Conservation (phyloP, 2,113 vertebrate genomes). For the Antechinus stuartii region DNA sequence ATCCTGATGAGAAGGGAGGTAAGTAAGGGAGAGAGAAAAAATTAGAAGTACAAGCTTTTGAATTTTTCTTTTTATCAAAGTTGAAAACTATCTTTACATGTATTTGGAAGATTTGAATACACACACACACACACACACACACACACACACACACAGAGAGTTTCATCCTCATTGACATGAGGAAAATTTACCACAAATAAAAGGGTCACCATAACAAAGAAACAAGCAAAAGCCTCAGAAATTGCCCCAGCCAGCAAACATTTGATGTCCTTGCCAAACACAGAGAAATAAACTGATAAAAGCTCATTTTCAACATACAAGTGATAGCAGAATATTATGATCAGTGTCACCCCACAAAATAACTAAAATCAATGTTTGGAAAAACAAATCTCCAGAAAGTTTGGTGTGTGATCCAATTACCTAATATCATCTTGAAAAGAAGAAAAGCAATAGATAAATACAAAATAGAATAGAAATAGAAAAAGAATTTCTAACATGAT, state of each 20-base stretch:
- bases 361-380: background rate
- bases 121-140: no score
- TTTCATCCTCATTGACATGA: background rate
- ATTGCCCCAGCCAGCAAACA: background rate
- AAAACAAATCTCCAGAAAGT: background rate
- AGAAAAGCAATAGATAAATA: background rate
- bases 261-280: background rate
- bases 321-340: background rate
- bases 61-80: no score
- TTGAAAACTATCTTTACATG: no score
- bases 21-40: no score
- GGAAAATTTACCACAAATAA: background rate
- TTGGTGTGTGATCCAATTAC: background rate
- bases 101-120: no score
- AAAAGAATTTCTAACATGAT: background rate
- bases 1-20: no score
- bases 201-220: background rate
- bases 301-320: background rate
- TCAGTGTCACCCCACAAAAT: background rate
- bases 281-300: background rate
- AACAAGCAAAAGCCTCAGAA: background rate
- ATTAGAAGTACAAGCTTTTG: no score
- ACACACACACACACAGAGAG: background rate
- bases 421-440: background rate
- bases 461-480: background rate